Percentiles rank a stretch among this genome's conserved stretches.
phyloP scores from a whole-genome alignment of 2,888 invertebrate species.

The Empis stercorea region DNA sequence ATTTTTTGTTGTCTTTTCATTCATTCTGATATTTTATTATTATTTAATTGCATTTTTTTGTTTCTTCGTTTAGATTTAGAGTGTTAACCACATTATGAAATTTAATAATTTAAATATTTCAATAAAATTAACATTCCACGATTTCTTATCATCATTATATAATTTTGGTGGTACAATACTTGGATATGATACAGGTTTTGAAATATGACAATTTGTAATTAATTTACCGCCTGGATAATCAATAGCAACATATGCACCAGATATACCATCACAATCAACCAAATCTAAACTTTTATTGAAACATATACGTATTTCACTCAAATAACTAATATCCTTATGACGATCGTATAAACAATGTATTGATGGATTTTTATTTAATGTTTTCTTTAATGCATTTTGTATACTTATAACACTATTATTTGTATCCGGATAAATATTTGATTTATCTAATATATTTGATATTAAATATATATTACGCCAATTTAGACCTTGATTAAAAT shows the following conservation, averaged over 20 bases:
- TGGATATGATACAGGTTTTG: conserved; percentile 45
- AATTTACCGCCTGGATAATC: conserved; percentile 33
- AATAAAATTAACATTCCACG: conserved; percentile 37
- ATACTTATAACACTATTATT: conserved; percentile 39
- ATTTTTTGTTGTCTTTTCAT: no score
- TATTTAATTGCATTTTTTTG: no score
- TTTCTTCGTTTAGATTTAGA: conserved; percentile 29
- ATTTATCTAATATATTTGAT: conserved; percentile 42
- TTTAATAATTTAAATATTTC: conserved; percentile 44
- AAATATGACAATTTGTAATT: conserved; percentile 46
- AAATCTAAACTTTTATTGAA: conserved; percentile 52
- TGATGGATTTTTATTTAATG: conserved; percentile 44
- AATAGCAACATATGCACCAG: conserved; percentile 21
- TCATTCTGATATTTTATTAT: no score
- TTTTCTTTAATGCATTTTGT: conserved; percentile 40
- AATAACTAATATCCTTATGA: conserved; percentile 42
- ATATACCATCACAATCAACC: conserved; percentile 51
- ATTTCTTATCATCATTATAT: conserved; percentile 17
- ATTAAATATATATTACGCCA: conserved; percentile 50
- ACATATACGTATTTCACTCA: conserved; percentile 62
- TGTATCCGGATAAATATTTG: conserved; percentile 44
- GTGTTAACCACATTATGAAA: conserved; percentile 49
- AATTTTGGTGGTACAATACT: conserved; percentile 36
- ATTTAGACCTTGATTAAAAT: conserved; percentile 50
- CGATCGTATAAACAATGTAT: conserved; percentile 51